Evolutionary conservation across 2,113 vertebrate species (phyloP).

Genomic region (Ptilorrhoa leucosticta): DNA sequence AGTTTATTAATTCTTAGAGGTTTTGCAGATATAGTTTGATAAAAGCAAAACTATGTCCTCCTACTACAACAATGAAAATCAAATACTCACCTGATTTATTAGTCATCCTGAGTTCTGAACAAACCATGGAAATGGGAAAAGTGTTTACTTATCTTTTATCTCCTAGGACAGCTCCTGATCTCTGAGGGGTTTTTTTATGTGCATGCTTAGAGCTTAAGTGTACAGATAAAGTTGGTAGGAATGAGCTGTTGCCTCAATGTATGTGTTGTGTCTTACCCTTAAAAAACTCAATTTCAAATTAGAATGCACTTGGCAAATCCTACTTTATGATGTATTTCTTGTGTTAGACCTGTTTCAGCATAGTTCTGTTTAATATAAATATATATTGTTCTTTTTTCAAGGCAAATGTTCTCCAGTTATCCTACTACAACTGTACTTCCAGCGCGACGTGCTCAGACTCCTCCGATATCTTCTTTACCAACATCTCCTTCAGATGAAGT

Average conservation of each 20-base stretch:
- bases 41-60: neutral
- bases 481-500: slow-evolving; percentile 95
- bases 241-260: neutral
- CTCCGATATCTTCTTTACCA: slow-evolving; percentile 91
- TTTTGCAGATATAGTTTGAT: neutral
- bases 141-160: neutral
- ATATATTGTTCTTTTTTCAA: slow-evolving; percentile 43
- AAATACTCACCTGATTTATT: neutral
- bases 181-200: neutral
- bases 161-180: neutral
- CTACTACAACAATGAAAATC: neutral
- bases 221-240: neutral
- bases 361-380: neutral
- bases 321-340: neutral
- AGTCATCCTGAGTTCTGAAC: neutral
- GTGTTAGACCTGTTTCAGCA: neutral
- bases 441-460: slow-evolving; percentile 91
- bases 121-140: neutral
- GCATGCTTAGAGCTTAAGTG: neutral
- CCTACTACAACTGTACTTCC: slow-evolving; percentile 91
- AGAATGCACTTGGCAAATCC: no score
- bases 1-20: neutral
- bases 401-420: slow-evolving; percentile 99
- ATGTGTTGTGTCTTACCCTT: neutral
- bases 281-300: neutral